phyloP scores from a whole-genome alignment of 2,113 vertebrate species.

The Illadopsis cleaveri region DNA sequence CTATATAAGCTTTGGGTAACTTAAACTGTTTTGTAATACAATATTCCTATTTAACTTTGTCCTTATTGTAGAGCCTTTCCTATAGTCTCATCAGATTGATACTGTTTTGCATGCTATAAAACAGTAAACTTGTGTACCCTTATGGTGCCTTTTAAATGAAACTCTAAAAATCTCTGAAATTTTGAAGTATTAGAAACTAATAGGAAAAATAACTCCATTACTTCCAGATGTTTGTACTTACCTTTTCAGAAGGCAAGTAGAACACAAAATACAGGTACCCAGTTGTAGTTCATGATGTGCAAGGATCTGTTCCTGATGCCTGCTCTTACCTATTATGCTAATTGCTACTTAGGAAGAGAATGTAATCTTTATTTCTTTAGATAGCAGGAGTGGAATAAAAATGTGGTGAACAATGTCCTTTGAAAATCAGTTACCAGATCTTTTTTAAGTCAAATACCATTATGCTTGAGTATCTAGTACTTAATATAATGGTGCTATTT shows the following conservation, averaged over 20 bases:
- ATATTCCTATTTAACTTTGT: neutral
- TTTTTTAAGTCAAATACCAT: neutral
- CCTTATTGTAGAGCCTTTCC: neutral
- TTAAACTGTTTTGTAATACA: neutral
- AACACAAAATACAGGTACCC: neutral
- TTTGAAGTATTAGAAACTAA: neutral
- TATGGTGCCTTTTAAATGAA: neutral
- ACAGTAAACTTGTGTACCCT: neutral
- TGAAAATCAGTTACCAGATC: neutral
- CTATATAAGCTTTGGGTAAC: neutral
- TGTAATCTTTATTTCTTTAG: neutral
- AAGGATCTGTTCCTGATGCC: neutral
- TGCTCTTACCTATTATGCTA: neutral
- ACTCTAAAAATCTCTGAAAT: neutral
- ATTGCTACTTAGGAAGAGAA: neutral
- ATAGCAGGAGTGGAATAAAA: neutral
- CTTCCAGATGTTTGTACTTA: neutral
- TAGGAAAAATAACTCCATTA: neutral
- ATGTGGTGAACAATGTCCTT: neutral
- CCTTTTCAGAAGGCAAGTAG: neutral
- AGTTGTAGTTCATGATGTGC: neutral
- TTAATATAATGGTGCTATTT: neutral
- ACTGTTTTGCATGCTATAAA: neutral
- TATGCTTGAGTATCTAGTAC: neutral
- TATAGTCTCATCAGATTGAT: neutral